A percentile compares a stretch with the other conserved stretches of the same genome.
Conservation (phyloP, 1,140 invertebrate species). For the Drosophila pruinosa region DNA sequence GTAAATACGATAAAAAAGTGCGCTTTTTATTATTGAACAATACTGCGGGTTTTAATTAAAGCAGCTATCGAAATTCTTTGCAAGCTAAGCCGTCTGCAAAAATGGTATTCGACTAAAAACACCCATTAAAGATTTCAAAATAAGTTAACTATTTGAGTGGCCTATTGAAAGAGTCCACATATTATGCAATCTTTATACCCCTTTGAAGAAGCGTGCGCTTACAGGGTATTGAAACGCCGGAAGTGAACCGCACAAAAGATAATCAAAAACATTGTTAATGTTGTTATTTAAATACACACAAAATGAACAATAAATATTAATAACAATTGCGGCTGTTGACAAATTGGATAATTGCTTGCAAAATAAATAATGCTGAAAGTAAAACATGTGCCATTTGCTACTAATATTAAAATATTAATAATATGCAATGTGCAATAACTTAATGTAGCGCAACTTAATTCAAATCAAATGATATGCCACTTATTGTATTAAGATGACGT, state of each 20-base stretch:
- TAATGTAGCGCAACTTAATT: slow-evolving; percentile 39
- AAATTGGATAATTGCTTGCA: slow-evolving; percentile 23
- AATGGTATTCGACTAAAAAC: no score
- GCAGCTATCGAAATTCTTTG: no score
- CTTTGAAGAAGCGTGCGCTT: background rate
- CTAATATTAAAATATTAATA: background rate
- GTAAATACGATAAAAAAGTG: background rate
- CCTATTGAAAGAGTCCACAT: no score
- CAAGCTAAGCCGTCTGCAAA: no score
- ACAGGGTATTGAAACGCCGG: background rate
- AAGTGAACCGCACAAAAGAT: background rate
- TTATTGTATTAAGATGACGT: slow-evolving; percentile 53
- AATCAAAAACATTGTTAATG: background rate
- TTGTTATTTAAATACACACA: background rate
- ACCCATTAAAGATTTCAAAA: no score
- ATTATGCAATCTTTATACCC: no score
- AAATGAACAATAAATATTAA: slow-evolving; percentile 1
- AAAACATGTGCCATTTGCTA: background rate
- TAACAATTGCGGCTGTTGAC: background rate
- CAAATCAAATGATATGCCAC: slow-evolving; percentile 42
- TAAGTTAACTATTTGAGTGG: no score
- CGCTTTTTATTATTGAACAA: background rate
- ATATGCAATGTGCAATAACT: slow-evolving; percentile 28
- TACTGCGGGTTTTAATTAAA: no score
- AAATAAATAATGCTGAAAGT: slow-evolving; percentile 5